Percentiles rank a stretch among this genome's conserved stretches.
These are phyloP conservation scores for Trichomalopsis sarcophagae DNA, from an alignment of 1,140 invertebrate species.

Conservation along the genomic window DNA sequence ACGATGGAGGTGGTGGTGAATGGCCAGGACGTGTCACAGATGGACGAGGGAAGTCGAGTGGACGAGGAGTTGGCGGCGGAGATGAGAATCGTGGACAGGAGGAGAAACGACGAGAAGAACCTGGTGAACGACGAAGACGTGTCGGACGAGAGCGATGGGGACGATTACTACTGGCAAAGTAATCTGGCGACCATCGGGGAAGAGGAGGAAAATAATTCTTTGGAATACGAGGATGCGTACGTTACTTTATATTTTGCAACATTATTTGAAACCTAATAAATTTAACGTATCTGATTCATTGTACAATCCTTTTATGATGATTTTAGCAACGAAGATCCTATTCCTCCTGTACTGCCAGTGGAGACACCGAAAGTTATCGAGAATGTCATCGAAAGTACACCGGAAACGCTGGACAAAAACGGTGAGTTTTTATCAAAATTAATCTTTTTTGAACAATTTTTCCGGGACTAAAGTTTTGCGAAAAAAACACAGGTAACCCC, in stretches of 20 bases:
- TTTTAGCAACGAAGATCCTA: conserved; percentile 58
- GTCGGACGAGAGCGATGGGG: conserved; percentile 63
- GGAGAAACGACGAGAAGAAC: neutral
- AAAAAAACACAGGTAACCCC: too few relatives aligned
- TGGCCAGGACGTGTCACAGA: neutral
- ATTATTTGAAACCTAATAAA: too few relatives aligned
- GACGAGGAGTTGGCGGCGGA: neutral
- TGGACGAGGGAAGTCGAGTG: conserved; percentile 18
- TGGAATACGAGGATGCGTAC: conserved; percentile 65
- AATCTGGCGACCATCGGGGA: conserved; percentile 70
- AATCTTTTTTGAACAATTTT: neutral
- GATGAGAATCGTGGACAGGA: neutral
- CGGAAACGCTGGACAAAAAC: conserved; percentile 48
- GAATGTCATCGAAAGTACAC: conserved; percentile 42
- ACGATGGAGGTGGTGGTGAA: neutral
- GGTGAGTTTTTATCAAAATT: conserved; percentile 57
- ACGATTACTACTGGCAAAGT: conserved; percentile 70
- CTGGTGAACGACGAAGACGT: conserved; percentile 57
- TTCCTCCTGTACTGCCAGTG: conserved; percentile 44
- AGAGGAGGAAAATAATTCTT: conserved; percentile 68
- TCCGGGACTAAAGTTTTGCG: too few relatives aligned
- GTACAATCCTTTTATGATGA: neutral
- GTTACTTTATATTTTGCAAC: conserved; percentile 36
- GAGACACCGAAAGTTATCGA: conserved; percentile 44
- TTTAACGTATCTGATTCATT: neutral